These are phyloP conservation scores for Ceratitis capitata DNA, from an alignment of 1,140 invertebrate genomes.

Conservation along the genomic window DNA sequence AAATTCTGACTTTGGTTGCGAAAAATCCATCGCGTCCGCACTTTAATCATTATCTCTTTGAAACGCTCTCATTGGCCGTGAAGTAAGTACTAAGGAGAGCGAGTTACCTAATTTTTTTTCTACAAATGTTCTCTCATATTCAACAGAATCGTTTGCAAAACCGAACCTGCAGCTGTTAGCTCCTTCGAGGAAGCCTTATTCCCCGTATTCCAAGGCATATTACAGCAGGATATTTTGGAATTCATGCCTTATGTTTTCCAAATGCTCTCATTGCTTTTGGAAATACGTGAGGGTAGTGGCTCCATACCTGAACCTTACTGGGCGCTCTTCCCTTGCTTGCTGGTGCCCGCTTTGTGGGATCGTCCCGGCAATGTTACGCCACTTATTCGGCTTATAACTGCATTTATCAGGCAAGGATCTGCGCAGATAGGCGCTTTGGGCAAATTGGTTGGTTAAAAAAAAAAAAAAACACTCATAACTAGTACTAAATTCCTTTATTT, in stretches of 20 bases:
- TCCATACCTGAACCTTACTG: constrained; percentile 84
- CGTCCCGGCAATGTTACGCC: constrained; percentile 91
- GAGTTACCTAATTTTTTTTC: not conserved
- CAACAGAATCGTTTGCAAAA: constrained; percentile 80
- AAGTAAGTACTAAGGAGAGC: constrained; percentile 66
- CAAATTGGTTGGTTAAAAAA: constrained; percentile 77
- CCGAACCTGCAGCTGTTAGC: constrained; percentile 79
- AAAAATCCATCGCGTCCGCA: constrained; percentile 96
- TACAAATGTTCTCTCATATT: constrained; percentile 25
- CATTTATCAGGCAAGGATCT: constrained; percentile 81
- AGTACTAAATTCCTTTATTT: constrained; percentile 30
- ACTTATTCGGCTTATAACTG: constrained; percentile 86
- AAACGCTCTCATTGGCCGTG: constrained; percentile 88
- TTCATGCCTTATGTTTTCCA: constrained; percentile 98
- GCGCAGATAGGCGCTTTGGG: constrained; percentile 76
- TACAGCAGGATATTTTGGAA: constrained; percentile 94
- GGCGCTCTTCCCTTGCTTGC: constrained; percentile 86
- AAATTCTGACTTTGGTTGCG: constrained; percentile 84
- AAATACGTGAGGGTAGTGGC: constrained; percentile 73
- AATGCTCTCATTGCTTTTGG: constrained; percentile 91
- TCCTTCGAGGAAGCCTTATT: constrained; percentile 92
- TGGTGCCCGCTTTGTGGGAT: constrained; percentile 92
- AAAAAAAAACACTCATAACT: constrained; percentile 51
- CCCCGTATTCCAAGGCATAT: constrained; percentile 91
- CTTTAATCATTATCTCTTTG: constrained; percentile 98